Base-by-base conservation (phyloP, 1,140 invertebrate genomes). In the Bombus terrestris region DNA sequence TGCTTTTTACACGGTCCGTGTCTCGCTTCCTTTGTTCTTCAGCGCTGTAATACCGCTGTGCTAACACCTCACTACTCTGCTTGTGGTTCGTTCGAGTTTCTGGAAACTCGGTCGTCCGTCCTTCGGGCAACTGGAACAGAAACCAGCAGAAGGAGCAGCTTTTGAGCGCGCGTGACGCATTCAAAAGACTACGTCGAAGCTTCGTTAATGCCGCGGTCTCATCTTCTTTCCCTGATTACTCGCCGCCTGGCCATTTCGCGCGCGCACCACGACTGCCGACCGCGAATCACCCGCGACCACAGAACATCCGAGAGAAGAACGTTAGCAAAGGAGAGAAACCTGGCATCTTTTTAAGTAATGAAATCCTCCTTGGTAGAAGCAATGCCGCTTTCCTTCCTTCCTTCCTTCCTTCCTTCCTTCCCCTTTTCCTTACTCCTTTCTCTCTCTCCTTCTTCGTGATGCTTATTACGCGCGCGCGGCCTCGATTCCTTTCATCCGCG, bases 1-100 rank as follows among this genome's bases (percentile, higher is more conserved):
- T 88, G 75, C 83, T 88, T 89, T 85, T 82, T 43, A 78, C 75
- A 35, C 59, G 75, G 22, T n/a, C 57, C 71, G 3, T 4, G 43
- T 25, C 32, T 71, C 43, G 35, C 25, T 28, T 32, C 62, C 83
- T 89, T 89, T 89, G 88, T 89, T 64, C 73, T 59, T 6, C 59
- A 57, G 53, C 75, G 72, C 41, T 77, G 69, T 3, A n/a, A 69
- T 5, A 37, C 68, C 68, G 64, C 32, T 35, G 43, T 59, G 32
- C 18, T 18, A 25, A 15, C 62, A 28, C 13, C 28, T 28, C 12
- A 12, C 59, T n/a, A n/a, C 25, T 62, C 12, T 62, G n/a, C 25
- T 28, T 10, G 6, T 3, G 32, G 43, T 37, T 62, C 53, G 80
- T 43, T 73, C 53, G 69, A 41, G 53, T 53, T 64, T 15, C 39